Conservation (phyloP, 2,797 vertebrate species). For the Gymnopithys bicolor region DNA sequence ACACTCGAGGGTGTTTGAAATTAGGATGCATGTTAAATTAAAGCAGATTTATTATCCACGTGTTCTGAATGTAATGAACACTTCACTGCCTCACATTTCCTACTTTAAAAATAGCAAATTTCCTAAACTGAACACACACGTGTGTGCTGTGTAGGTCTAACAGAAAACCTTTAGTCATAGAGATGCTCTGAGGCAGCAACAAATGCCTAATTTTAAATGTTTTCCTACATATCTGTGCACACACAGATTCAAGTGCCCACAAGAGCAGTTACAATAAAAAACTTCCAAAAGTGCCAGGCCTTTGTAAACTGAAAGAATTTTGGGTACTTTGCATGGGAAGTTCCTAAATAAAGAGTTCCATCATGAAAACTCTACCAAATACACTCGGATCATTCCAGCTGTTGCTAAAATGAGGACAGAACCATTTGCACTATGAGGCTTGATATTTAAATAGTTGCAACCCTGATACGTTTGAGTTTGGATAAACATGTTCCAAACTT, state of each 20-base stretch:
- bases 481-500: not conserved
- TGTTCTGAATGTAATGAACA: not conserved
- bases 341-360: not conserved
- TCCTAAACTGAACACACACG: not conserved
- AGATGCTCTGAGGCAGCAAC: not conserved
- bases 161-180: not conserved
- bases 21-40: slow-evolving; percentile 48
- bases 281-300: not conserved
- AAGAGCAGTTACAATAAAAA: not conserved
- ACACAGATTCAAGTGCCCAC: not conserved
- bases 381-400: not conserved
- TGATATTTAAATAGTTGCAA: not conserved
- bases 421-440: not conserved
- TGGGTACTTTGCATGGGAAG: not conserved
- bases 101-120: not conserved
- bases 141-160: not conserved
- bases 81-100: slow-evolving; percentile 26
- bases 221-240: not conserved
- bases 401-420: not conserved
- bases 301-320: not conserved
- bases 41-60: slow-evolving; percentile 33
- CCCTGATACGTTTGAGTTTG: not conserved
- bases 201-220: not conserved
- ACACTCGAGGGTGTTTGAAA: slow-evolving; percentile 54
- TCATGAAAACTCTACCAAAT: not conserved